Conservation (phyloP, 2,797 vertebrate species). For the Buceros bicornis region DNA sequence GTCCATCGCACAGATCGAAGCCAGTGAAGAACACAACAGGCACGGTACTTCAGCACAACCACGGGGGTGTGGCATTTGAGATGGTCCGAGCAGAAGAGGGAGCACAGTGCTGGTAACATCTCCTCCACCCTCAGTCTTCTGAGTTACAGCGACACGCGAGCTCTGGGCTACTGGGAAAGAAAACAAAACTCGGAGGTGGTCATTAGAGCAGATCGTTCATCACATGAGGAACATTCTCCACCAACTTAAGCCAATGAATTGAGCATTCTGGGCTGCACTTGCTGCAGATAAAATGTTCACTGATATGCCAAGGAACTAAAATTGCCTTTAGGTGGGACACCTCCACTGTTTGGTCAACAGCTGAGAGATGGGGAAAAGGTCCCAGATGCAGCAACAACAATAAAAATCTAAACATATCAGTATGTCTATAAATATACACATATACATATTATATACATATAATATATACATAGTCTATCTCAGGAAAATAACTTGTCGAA, state of each 20-base stretch:
- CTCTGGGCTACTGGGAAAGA: not conserved
- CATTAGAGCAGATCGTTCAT: not conserved
- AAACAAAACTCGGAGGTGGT: not conserved
- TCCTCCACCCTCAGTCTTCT: not conserved
- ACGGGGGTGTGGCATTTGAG: accelerated
- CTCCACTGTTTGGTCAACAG: not conserved
- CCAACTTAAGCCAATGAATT: not conserved
- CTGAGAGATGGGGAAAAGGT: not conserved
- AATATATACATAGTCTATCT: not conserved
- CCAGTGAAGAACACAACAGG: too few species aligned
- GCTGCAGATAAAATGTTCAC: not conserved
- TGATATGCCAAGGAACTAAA: not conserved
- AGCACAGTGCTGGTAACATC: not conserved
- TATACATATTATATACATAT: too few species aligned
- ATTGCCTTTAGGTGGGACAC: not conserved
- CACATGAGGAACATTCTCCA: not conserved
- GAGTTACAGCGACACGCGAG: not conserved
- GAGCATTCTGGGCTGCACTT: not conserved
- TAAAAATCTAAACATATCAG: not conserved
- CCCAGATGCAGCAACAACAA: not conserved
- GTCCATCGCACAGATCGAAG: accelerated
- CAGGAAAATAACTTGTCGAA: not conserved
- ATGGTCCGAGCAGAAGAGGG: not conserved
- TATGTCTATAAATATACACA: not conserved
- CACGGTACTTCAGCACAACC: not conserved